phyloP scores from a whole-genome alignment of 2,113 vertebrate species.

The Colaptes auratus region DNA sequence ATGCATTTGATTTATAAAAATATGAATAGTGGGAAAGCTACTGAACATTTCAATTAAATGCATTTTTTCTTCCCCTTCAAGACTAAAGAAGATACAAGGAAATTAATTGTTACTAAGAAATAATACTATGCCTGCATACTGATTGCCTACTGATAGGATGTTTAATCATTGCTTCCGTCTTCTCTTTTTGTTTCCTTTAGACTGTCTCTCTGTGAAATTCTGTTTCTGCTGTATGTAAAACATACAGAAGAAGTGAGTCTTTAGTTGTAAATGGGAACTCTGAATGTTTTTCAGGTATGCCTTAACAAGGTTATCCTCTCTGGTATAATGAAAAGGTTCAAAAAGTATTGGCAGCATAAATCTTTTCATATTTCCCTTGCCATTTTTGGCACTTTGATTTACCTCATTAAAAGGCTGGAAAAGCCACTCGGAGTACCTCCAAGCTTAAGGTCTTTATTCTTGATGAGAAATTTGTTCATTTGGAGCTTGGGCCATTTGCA shows the following conservation, averaged over 20 bases:
- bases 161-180: not conserved
- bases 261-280: not conserved
- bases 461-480: not conserved
- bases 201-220: not conserved
- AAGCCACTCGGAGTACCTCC: not conserved
- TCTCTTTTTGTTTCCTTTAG: not conserved
- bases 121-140: not conserved
- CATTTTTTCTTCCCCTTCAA: not conserved
- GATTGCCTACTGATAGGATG: not conserved
- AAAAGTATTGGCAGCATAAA: not conserved
- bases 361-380: not conserved
- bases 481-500: not conserved
- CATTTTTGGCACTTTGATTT: not conserved
- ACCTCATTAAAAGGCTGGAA: not conserved
- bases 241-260: not conserved
- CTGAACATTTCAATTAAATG: not conserved
- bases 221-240: not conserved
- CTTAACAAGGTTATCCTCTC: not conserved
- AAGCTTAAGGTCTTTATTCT: not conserved
- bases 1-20: not conserved
- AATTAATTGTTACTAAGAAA: constrained; percentile 9
- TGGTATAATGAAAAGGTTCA: not conserved
- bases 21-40: not conserved
- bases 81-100: not conserved
- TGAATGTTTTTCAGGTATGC: not conserved